Percentiles rank a stretch among this genome's conserved stretches.
These are phyloP conservation scores for Coracias cyanogaster DNA, from an alignment of 2,797 vertebrate genomes.

Conservation along the genomic window DNA sequence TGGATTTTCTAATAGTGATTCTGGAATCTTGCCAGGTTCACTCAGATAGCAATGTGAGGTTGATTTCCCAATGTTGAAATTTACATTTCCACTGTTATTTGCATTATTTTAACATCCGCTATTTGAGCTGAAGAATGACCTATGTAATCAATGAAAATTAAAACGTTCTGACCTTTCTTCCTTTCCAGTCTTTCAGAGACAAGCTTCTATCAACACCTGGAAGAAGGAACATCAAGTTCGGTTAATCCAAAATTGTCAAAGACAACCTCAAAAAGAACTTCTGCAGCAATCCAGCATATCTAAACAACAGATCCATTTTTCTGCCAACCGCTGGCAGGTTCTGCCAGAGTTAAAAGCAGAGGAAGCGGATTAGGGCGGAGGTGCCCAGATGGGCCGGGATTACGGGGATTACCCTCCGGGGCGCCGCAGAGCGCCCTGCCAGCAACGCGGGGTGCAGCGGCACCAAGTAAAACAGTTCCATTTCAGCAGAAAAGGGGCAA, in stretches of 20 bases:
- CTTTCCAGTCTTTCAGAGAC: not conserved
- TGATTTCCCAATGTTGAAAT: not conserved
- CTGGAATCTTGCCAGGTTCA: not conserved
- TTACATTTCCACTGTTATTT: not conserved
- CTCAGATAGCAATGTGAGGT: not conserved
- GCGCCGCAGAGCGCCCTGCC: not conserved
- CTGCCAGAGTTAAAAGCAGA: not conserved
- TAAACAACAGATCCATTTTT: rapidly evolving
- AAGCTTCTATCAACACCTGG: not conserved
- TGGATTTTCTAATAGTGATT: rapidly evolving
- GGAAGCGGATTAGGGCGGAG: not conserved
- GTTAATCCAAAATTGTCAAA: not conserved
- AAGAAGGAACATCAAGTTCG: not conserved
- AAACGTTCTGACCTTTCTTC: slow-evolving; percentile 9
- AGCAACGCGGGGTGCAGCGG: too few relatives aligned
- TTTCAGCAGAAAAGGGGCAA: not conserved
- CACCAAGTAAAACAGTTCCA: not conserved
- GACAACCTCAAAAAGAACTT: not conserved
- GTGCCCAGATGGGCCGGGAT: not conserved
- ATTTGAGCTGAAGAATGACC: not conserved
- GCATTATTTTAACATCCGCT: not conserved
- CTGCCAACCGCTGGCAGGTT: not conserved
- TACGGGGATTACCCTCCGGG: not conserved
- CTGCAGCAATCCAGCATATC: rapidly evolving
- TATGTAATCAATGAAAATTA: not conserved